Percentiles rank a stretch among this genome's conserved stretches.
Evolutionary conservation across 2,888 invertebrate genomes (phyloP).

Genomic region (Leucophenga montana): DNA sequence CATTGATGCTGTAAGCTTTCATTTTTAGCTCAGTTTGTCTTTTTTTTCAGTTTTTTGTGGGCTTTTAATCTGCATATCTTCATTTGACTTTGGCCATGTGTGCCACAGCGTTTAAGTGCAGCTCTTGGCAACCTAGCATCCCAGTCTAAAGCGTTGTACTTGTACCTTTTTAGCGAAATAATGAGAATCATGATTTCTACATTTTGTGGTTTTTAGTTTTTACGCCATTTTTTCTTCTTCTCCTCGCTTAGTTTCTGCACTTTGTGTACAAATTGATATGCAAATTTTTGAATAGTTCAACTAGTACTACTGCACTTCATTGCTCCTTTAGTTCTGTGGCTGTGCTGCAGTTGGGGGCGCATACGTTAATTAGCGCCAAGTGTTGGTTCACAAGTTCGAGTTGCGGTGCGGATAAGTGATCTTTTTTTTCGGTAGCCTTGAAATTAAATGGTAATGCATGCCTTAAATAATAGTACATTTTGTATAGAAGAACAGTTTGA

Average conservation of each 20-base stretch:
- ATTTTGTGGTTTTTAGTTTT: conserved; percentile 53
- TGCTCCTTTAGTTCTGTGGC: conserved; percentile 43
- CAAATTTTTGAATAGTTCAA: conserved; percentile 58
- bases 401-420: conserved; percentile 1
- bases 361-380: conserved; percentile 26
- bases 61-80: conserved; percentile 71
- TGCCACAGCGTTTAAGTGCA: conserved; percentile 30
- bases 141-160: conserved; percentile 31
- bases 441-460: too few relatives aligned
- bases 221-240: conserved; percentile 51
- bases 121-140: not conserved
- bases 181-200: conserved; percentile 70
- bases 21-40: conserved; percentile 32
- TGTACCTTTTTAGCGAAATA: conserved; percentile 59
- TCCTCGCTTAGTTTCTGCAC: conserved; percentile 30
- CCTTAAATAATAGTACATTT: too few relatives aligned
- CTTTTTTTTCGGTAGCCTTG: not conserved
- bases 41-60: conserved; percentile 45
- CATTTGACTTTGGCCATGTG: conserved; percentile 63
- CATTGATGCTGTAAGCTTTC: conserved; percentile 56
- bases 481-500: too few relatives aligned
- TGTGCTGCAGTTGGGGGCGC: conserved; percentile 26
- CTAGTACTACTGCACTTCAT: conserved; percentile 22
- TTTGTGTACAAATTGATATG: conserved; percentile 65
- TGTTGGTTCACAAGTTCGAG: conserved; percentile 28